Conservation (phyloP, 2,888 invertebrate genomes). For the Clanis bilineata region DNA sequence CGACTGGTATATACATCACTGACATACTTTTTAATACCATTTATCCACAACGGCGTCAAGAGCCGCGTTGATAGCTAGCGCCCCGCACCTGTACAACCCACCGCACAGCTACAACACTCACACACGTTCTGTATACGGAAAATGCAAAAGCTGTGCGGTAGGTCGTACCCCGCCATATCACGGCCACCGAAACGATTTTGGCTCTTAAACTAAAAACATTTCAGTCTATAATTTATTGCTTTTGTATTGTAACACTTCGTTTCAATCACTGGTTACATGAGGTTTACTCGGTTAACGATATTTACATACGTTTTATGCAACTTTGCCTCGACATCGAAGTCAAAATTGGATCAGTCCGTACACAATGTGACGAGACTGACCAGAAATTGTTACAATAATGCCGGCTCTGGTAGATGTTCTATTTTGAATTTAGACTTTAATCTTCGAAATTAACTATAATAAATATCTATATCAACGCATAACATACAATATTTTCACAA, state of each 20-base stretch:
- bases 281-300: constrained; percentile 7
- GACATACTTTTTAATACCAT: constrained; percentile 21
- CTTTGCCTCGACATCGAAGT: neutral
- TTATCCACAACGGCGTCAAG: constrained; percentile 35
- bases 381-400: neutral
- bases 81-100: constrained; percentile 42
- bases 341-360: neutral
- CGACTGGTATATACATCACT: constrained; percentile 20
- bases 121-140: neutral
- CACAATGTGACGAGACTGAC: neutral
- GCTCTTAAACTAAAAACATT: constrained; percentile 24
- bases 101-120: neutral
- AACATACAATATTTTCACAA: constrained; percentile 2
- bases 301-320: neutral
- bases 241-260: neutral
- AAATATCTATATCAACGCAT: neutral
- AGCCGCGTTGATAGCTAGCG: constrained; percentile 40
- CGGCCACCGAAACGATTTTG: constrained; percentile 29
- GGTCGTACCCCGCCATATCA: constrained; percentile 15
- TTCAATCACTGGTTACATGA: constrained; percentile 17
- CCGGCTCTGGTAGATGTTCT: neutral
- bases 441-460: neutral
- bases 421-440: constrained; percentile 1
- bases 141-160: constrained; percentile 7
- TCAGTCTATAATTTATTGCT: constrained; percentile 23